phyloP scores from a whole-genome alignment of 2,797 vertebrate genomes.

The Gorsachius magnificus region DNA sequence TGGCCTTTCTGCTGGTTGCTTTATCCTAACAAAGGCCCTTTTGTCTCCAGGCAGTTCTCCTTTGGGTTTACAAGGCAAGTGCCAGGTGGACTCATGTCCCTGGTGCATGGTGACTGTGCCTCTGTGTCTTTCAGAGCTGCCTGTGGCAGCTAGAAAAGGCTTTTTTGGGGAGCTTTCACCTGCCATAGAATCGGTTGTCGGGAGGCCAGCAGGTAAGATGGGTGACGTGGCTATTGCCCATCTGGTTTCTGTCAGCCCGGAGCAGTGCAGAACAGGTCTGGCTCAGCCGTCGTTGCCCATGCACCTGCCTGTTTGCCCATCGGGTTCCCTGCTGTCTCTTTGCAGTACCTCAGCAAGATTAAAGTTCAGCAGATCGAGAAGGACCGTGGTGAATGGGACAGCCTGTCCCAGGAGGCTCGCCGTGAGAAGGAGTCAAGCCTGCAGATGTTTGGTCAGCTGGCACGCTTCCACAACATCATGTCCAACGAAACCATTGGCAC shows the following conservation, averaged over 20 bases:
- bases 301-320: background rate
- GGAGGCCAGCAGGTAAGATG: background rate
- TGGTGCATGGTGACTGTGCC: background rate
- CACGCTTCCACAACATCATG: constrained; percentile 99
- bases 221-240: background rate
- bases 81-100: background rate
- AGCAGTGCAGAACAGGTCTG: background rate
- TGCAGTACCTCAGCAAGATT: constrained; percentile 97
- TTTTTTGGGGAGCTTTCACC: background rate
- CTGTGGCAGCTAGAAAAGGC: background rate
- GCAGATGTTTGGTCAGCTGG: constrained; percentile 97
- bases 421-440: constrained; percentile 95
- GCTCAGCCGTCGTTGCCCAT: fast-evolving
- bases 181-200: background rate
- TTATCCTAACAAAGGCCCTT: background rate
- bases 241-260: background rate
- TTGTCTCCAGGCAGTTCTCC: background rate
- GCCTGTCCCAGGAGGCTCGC: constrained; percentile 86
- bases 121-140: background rate
- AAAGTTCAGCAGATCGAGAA: constrained; percentile 96
- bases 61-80: background rate
- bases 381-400: constrained; percentile 93
- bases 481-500: constrained; percentile 98
- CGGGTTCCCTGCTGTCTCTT: background rate
- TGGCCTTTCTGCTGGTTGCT: background rate